Evolutionary conservation across 2,888 invertebrate species (phyloP), one percentile per base, ranked within the genome.

Genomic region (Seira sanloemensis): DNA sequence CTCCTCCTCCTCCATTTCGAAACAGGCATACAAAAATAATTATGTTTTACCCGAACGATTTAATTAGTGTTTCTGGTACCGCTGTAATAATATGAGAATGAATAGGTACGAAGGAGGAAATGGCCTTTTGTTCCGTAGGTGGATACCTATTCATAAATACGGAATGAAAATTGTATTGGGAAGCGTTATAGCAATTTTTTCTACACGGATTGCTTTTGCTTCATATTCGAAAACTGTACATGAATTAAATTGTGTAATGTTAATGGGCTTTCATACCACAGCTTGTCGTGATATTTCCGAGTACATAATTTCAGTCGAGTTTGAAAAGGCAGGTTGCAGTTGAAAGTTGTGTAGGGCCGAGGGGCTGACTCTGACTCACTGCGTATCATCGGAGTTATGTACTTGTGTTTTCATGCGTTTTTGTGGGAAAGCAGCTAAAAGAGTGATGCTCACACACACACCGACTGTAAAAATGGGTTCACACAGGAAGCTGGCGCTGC

Each of bases 71-170:
- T 54, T 50, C 50, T 67, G 24, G 19, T 46, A 74, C 58, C 24
- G 24, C 69, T 19, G 69, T 26, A 69, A 69, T 19, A 69, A 16
- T n/a, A 68, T 21, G 46, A 62, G 68, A 25, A 24, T 26, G 46
- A 58, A 58, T 58, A 9, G 37, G 7, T 37, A 37, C 37, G 37
- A 58, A 18, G 58, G n/a, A 58, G 37, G 62, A 77, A 77, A 67
- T 50, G 25, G 67, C 50, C 76, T 68, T 67, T 75, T 76, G 67
- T 66, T 76, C 18, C 58, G 50, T 19, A 68, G 68, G 68, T 68
- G 68, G 75, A 66, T 66, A 67, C 46, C n/a, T 68, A 68, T 77
- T 67, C 76, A 77, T 77, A 68, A 77, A 76, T 76, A 58, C 54
- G 7, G 2, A 71, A 23, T 19, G 21, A 19, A 71, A 16, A n/a